Base-by-base conservation (phyloP, 2,888 invertebrate genomes). In the Brachyopa scutellaris region DNA sequence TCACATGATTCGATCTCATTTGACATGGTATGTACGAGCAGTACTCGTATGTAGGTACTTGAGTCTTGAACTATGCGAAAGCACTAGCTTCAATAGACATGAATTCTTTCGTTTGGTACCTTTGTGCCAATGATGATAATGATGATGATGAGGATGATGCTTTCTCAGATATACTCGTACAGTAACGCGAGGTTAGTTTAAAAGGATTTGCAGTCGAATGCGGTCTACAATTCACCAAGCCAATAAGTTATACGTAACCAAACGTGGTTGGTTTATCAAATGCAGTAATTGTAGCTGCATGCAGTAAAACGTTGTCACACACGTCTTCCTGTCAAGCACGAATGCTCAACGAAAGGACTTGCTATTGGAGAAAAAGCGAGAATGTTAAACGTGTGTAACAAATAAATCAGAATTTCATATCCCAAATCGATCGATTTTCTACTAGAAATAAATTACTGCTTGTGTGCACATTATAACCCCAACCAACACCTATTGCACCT, bases 341-440 rank as follows among this genome's bases (percentile, higher is more conserved):
- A 57, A 49, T 80, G 74, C 79, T 23, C 62, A 36, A 13, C 15
- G 15, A 53, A 42, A 23, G n/a, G n/a, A 31, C 13, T 47, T 26
- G 36, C 45, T 29, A 17, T n/a, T 13, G 21, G 42, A 23, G 4
- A n/a, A 19, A 1, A 13, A n/a, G 29, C 17, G 21, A 13, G 49
- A 29, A 53, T 66, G 61, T 47, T 72, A 29, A 59, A 53, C 53
- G 13, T 33, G 13, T 33, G 47, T 17, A 55, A 67, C 19, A 74
- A 67, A 69, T 57, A 64, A 74, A 80, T 80, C 67, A 69, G 49
- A 76, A 77, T 82, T 69, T 72, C 61, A 61, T 72, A 77, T 82
- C 76, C 82, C 49, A 66, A 82, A 82, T 55, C 77, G 77, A 82
- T 82, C 77, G 82, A 82, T 77, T 82, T 70, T 77, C 45, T 64